A percentile compares a stretch with the other conserved stretches of the same genome.
Evolutionary conservation across 2,888 invertebrate genomes (phyloP).

Genomic region (Ommatoiulus sabulosus): DNA sequence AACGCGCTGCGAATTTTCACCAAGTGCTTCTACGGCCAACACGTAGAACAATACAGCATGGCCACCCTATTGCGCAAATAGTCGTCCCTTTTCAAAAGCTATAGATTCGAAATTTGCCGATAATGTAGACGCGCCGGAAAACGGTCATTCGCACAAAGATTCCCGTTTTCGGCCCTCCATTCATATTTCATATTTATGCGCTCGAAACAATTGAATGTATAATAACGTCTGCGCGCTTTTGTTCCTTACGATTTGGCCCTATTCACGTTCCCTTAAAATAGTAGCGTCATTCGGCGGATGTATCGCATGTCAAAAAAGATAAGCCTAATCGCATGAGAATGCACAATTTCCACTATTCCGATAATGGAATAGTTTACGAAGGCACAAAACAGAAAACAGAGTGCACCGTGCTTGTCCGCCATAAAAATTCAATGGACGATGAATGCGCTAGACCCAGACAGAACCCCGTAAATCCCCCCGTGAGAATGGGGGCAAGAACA

Average conservation of each 20-base stretch:
- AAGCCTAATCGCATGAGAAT: conserved; percentile 51
- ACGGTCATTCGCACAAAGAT: conserved; percentile 43
- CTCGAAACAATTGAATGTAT: conserved; percentile 44
- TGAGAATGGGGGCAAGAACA: neutral
- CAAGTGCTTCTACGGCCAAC: neutral
- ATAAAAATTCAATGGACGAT: conserved; percentile 44
- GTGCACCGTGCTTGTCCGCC: conserved; percentile 2
- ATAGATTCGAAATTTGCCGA: conserved; percentile 40
- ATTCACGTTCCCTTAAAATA: conserved; percentile 29
- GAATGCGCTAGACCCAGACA: neutral
- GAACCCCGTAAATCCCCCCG: neutral
- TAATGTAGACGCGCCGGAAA: conserved; percentile 31
- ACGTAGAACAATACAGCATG: conserved; percentile 5
- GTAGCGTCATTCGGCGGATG: conserved; percentile 29
- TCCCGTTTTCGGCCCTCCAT: neutral
- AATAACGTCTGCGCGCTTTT: conserved; percentile 38
- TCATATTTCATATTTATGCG: conserved; percentile 48
- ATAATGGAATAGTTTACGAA: conserved; percentile 42
- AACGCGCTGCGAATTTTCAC: neutral
- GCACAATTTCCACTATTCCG: conserved; percentile 37
- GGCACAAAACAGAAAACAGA: neutral
- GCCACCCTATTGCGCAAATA: conserved; percentile 31
- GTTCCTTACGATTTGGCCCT: conserved; percentile 45
- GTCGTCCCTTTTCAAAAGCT: neutral
- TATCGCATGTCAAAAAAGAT: conserved; percentile 54